Conservation (phyloP, 2,888 invertebrate genomes). For the Augiades crinisus region DNA sequence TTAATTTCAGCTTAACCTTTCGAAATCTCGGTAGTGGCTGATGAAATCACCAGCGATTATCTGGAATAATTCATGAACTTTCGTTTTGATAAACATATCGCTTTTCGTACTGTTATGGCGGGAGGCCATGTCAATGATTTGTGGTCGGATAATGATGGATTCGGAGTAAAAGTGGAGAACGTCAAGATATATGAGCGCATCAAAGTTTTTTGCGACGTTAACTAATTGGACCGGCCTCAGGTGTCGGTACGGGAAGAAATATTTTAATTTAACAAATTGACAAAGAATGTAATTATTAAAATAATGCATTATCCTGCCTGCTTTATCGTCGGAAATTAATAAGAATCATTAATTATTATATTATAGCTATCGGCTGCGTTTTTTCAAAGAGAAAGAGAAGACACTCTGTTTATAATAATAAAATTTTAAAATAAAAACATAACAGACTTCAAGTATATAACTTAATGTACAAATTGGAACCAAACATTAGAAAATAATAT, state of each 20-base stretch:
- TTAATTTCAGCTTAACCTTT: conserved; percentile 58
- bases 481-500: no score
- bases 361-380: no score
- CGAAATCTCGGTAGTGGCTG: conserved; percentile 32
- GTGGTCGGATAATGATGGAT: conserved; percentile 47
- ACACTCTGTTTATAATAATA: no score
- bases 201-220: conserved; percentile 24
- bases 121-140: conserved; percentile 56
- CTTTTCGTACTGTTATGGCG: conserved; percentile 31
- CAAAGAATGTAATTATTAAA: conserved; percentile 4
- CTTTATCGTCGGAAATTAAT: background rate
- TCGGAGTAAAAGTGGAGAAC: conserved; percentile 39
- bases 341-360: background rate
- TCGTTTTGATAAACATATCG: conserved; percentile 44
- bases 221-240: conserved; percentile 42
- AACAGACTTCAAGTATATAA: no score
- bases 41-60: conserved; percentile 54
- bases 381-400: no score
- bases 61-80: conserved; percentile 51
- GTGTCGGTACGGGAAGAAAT: conserved; percentile 7
- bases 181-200: conserved; percentile 36
- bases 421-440: no score
- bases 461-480: no score
- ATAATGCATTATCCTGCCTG: conserved; percentile 9
- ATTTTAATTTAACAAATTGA: conserved; percentile 21